These are phyloP conservation scores for Drosophila mauritiana DNA, from an alignment of 1,140 invertebrate genomes.

Conservation along the genomic window DNA sequence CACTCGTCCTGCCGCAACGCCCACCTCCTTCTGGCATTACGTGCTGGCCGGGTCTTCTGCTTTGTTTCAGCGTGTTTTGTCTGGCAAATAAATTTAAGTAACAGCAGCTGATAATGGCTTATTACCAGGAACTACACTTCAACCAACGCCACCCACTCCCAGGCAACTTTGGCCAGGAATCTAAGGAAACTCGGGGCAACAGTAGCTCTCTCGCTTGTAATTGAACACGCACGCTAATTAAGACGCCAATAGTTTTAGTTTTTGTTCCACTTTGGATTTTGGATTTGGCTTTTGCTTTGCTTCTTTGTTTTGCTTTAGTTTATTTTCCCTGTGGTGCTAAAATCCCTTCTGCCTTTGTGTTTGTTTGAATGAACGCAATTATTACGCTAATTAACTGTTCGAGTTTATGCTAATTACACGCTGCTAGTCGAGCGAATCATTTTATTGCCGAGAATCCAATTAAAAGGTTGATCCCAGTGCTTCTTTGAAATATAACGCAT, in stretches of 20 bases:
- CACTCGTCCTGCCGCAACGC: slow-evolving; percentile 14
- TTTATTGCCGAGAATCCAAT: slow-evolving; percentile 52
- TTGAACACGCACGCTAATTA: slow-evolving; percentile 82
- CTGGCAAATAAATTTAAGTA: slow-evolving; percentile 75
- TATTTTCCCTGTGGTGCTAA: slow-evolving; percentile 15
- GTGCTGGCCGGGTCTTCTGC: slow-evolving; percentile 18
- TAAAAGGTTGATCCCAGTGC: slow-evolving; percentile 33
- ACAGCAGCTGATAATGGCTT: slow-evolving; percentile 79
- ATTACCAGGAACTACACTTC: slow-evolving; percentile 36
- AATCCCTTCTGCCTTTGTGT: slow-evolving; percentile 51
- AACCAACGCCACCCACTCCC: slow-evolving; percentile 19
- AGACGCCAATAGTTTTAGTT: slow-evolving; percentile 78
- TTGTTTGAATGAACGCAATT: slow-evolving; percentile 64
- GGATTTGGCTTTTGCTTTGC: slow-evolving; percentile 4
- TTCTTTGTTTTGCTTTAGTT: not conserved
- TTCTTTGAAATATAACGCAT: slow-evolving; percentile 46
- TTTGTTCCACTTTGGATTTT: slow-evolving; percentile 52
- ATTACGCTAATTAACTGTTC: slow-evolving; percentile 79
- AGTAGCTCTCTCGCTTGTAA: slow-evolving; percentile 49
- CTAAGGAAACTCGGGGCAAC: not conserved
- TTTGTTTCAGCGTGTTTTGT: slow-evolving; percentile 46
- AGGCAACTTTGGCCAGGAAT: not conserved
- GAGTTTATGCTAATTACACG: slow-evolving; percentile 75
- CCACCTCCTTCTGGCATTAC: not conserved
- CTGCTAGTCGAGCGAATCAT: slow-evolving; percentile 45